Evolutionary conservation across 1,140 invertebrate genomes (phyloP), one percentile per base, ranked within the genome.

Genomic region (Drosophila seguyi): DNA sequence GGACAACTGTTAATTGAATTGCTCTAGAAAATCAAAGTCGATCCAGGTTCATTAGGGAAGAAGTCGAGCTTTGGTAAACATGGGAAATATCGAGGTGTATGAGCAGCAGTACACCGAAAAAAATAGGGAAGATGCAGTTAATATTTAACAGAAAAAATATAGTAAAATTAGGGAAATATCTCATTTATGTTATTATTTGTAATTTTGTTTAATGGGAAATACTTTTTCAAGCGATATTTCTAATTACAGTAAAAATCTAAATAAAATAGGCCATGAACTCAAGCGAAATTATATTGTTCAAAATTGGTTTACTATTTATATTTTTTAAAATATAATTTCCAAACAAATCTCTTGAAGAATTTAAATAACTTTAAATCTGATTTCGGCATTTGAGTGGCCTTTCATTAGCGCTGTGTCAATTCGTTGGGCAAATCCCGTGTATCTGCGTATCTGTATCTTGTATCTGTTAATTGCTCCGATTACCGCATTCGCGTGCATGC

Each of bases 1-100:
- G 39, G 25, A 50, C 42, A 72, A 65, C 81, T 90, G 85, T 56
- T 90, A 88, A 88, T 90, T 88, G 74, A 81, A 81, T 90, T 80
- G 84, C 65, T 75, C 84, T 66, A 82, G 45, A 68, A 67, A 73
- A 50, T 41, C 65, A 58, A 45, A 63, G 25, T 29, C 45, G 8
- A 44, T 22, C 39, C 57, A 44, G 59, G 57, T 87, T 87, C 65
- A 85, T 82, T 75, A 71, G 73, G 45, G 34, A 75, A 63, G 55
- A 71, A 58, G 65, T 27, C 68, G 68, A 20, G 45, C 61, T 16
- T 66, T 27, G 11, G 56, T 61, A 61, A 65, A 61, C 38, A 65
- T 20, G 14, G 4, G 14, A 53, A 27, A 53, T 4, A 55, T 38
- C 14, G 6, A 20, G 20, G 31, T 34, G 20, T 20, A 53, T 55